These are phyloP conservation scores for Poecile montanus DNA, from an alignment of 2,797 vertebrate species.

Conservation along the genomic window DNA sequence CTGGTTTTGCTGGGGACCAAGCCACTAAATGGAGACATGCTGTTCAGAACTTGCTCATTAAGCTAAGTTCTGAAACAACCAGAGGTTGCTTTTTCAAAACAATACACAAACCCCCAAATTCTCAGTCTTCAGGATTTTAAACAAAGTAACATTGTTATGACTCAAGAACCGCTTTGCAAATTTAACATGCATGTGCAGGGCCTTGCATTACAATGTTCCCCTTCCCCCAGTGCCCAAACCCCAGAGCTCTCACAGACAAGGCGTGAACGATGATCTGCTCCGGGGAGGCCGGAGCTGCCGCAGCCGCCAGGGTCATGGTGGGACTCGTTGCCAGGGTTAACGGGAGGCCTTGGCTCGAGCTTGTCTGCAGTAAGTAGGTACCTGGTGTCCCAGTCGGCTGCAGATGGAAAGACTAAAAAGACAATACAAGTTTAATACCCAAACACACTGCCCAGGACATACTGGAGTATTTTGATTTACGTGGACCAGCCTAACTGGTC, in stretches of 20 bases:
- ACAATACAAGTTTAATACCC: neutral
- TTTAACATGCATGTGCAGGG: rapidly evolving
- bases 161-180: neutral
- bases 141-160: neutral
- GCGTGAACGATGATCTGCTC: conserved; percentile 98
- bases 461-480: neutral
- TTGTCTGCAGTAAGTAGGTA: conserved; percentile 93
- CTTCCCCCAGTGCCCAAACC: neutral
- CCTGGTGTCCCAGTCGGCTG: conserved; percentile 95
- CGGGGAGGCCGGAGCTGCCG: conserved; percentile 89
- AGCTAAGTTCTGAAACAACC: neutral
- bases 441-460: neutral
- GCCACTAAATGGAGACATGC: neutral
- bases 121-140: neutral
- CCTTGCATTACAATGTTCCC: rapidly evolving
- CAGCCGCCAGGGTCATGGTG: conserved; percentile 88
- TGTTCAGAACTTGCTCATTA: neutral
- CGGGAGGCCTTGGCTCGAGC: conserved; percentile 90
- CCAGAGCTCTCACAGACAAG: conserved; percentile 84
- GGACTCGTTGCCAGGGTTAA: conserved; percentile 86
- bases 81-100: neutral
- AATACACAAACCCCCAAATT: neutral
- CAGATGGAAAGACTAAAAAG: conserved; percentile 91
- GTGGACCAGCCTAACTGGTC: neutral
- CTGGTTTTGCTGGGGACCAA: neutral